Base-by-base conservation (phyloP, 1,140 invertebrate species). In the Polypedilum pembai region DNA sequence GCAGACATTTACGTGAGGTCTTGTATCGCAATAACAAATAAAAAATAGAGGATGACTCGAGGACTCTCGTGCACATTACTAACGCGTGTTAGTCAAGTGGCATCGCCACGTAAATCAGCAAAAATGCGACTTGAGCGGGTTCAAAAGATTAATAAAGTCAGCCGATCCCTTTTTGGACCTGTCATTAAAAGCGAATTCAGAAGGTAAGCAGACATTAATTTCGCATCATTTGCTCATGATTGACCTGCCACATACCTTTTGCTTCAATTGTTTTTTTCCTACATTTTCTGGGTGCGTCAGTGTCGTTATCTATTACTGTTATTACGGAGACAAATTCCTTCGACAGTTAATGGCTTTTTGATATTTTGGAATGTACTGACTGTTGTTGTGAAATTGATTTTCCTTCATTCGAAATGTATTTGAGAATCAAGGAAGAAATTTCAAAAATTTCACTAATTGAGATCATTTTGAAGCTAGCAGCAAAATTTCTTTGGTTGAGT, bases 81-180 rank as follows among this genome's bases (percentile, higher is more conserved):
- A 20, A 69, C 65, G 17, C 65, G 65, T 8, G 65, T 69, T 21
- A 18, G 65, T 69, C 65, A 69, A 18, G 65, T 69, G 65, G 65
- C 65, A 20, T 69, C 65, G 65, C 65, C 65, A 20, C 65, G 20
- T 69, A 69, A 69, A 69, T 20, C 20, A 18, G 65, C 65, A 18
- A 69, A 69, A 69, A 21, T 69, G 65, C 65, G 65, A 20, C 18
- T 69, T 8, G 65, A 69, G 17, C 65, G 65, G 65, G 20, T 21
- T 20, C 65, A 69, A 69, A 69, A 69, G 65, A 69, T 69, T 69
- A 69, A 69, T 69, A 69, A 69, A 69, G 65, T 69, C 65, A 69
- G 65, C 17, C n/a, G 20, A 69, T 69, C 65, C 8, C 20, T 69
- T 20, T 69, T 69, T 10, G 65, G 65, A 10, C 65, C 65, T 2